Evolutionary conservation across 1,140 invertebrate genomes (phyloP).

Genomic region (Himalopsyche phryganea): DNA sequence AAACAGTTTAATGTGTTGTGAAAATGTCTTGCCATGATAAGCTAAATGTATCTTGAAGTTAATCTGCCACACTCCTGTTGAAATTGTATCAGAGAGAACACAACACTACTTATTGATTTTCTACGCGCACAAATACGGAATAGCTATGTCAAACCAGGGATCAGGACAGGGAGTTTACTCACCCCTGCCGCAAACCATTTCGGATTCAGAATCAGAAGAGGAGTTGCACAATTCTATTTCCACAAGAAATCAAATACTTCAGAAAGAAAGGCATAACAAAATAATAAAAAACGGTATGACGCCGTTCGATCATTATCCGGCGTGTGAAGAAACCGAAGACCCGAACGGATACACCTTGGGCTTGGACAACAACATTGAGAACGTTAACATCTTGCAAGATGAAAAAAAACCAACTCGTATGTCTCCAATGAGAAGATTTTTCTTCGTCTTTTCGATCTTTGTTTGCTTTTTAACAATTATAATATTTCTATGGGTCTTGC

Average conservation of each 20-base stretch:
- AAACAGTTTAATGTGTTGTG: too few relatives aligned
- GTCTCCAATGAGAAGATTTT: conserved; percentile 55
- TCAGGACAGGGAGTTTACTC: conserved; percentile 56
- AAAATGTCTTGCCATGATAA: too few relatives aligned
- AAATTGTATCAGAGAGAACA: too few relatives aligned
- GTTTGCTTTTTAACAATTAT: conserved; percentile 67
- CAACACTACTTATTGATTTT: conserved; percentile 17
- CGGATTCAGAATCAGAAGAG: conserved; percentile 71
- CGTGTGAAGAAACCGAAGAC: conserved; percentile 30
- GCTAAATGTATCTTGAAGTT: too few relatives aligned
- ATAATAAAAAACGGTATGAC: conserved; percentile 24
- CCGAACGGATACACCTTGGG: conserved; percentile 25
- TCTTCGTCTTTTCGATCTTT: conserved; percentile 65
- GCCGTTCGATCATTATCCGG: conserved; percentile 22
- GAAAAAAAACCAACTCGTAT: conserved; percentile 25
- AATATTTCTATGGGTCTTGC: conserved; percentile 71
- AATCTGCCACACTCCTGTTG: too few relatives aligned
- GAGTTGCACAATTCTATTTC: conserved; percentile 50
- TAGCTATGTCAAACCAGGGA: conserved; percentile 28
- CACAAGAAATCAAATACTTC: conserved; percentile 33
- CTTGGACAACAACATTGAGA: conserved; percentile 24
- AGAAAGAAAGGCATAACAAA: conserved; percentile 13
- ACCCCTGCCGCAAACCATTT: conserved; percentile 67
- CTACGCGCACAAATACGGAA: background rate
- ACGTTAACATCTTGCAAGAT: conserved; percentile 27